These are phyloP conservation scores for Amblyjoppa proteus DNA, from an alignment of 2,888 invertebrate species.

Conservation along the genomic window DNA sequence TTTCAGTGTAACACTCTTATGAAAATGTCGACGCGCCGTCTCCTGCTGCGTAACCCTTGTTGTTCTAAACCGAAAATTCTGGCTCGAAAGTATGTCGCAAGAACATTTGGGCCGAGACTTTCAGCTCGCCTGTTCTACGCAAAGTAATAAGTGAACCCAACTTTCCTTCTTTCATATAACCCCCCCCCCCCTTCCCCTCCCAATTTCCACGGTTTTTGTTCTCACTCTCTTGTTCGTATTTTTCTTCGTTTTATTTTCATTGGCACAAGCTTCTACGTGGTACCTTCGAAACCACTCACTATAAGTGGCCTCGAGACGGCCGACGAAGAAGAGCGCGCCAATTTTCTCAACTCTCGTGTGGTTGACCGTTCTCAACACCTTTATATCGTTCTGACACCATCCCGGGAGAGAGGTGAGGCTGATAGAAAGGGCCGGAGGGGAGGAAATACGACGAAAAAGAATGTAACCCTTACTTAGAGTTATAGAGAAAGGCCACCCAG, in stretches of 20 bases:
- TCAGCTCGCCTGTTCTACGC: background rate
- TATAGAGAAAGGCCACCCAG: constrained; percentile 42
- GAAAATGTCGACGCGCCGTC: background rate
- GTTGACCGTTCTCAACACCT: constrained; percentile 57
- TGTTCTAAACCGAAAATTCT: background rate
- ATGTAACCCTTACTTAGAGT: constrained; percentile 50
- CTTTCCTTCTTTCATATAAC: background rate
- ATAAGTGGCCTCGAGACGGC: constrained; percentile 49
- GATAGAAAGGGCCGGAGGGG: constrained; percentile 5
- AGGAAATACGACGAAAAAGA: constrained; percentile 21
- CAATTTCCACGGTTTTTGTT: constrained; percentile 1
- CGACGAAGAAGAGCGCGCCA: constrained; percentile 40
- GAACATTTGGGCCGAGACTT: background rate
- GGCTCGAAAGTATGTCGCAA: background rate
- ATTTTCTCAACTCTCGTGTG: constrained; percentile 52
- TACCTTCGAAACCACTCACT: constrained; percentile 46
- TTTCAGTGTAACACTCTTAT: background rate
- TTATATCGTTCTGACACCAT: constrained; percentile 30
- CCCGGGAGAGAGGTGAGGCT: constrained; percentile 22
- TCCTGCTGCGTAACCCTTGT: background rate
- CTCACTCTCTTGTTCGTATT: constrained; percentile 3
- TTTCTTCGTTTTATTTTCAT: constrained; percentile 11
- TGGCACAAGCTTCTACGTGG: constrained; percentile 42
- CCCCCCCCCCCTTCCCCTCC: too few relatives aligned
- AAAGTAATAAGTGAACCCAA: background rate